A percentile compares a stretch with the other conserved stretches of the same genome.
These are phyloP conservation scores for Hesperophylax magnus DNA, from an alignment of 1,140 invertebrate species.

Conservation along the genomic window DNA sequence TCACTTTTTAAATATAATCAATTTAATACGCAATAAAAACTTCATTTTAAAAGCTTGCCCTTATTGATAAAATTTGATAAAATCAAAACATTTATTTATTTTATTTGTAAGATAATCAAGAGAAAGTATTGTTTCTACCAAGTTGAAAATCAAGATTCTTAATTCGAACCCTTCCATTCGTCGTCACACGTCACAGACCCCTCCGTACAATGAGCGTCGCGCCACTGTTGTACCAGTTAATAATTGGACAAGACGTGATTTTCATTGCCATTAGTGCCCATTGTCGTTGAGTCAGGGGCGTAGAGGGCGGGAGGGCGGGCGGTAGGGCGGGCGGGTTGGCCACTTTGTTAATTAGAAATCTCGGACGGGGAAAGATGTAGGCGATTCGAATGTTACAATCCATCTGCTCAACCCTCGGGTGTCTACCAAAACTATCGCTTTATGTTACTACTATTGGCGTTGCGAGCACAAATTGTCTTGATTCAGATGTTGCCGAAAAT, in stretches of 20 bases:
- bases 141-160: too few species aligned
- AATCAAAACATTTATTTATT: too few species aligned
- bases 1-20: too few species aligned
- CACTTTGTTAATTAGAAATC: conserved; percentile 56
- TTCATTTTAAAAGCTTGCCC: too few species aligned
- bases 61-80: too few species aligned
- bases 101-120: too few species aligned
- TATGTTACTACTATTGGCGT: too few species aligned
- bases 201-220: background rate
- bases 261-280: conserved; percentile 55
- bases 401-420: conserved; percentile 20
- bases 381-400: conserved; percentile 22
- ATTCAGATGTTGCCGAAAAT: too few species aligned
- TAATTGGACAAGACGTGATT: conserved; percentile 57
- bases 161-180: conserved; percentile 2
- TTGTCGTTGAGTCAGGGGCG: conserved; percentile 38
- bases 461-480: too few species aligned
- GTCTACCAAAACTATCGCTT: too few species aligned
- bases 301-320: background rate
- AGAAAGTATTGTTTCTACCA: too few species aligned
- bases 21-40: too few species aligned
- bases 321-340: conserved; percentile 4
- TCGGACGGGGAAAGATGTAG: conserved; percentile 25
- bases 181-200: conserved; percentile 1
- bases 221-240: conserved; percentile 27